phyloP scores from a whole-genome alignment of 2,113 vertebrate species.

The Phalacrocorax brasilianus region DNA sequence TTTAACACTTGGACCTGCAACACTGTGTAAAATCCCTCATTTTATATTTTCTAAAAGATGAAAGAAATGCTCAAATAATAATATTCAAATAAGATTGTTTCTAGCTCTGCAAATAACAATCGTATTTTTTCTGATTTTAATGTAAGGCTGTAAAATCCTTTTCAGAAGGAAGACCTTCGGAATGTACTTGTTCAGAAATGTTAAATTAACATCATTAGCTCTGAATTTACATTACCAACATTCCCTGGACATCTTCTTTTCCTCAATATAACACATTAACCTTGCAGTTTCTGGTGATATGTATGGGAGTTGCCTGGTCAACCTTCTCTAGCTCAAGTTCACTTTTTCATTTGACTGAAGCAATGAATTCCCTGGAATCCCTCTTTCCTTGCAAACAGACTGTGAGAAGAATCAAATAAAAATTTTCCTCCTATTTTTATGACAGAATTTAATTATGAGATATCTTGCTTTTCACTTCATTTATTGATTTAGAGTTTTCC shows the following conservation, averaged over 20 bases:
- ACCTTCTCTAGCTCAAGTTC: neutral
- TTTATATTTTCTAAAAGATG: neutral
- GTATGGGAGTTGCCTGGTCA: neutral
- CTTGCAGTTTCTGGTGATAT: neutral
- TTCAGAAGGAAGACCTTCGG: neutral
- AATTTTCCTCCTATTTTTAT: neutral
- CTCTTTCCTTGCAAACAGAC: neutral
- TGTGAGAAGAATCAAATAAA: neutral
- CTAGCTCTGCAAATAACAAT: neutral
- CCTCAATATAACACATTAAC: neutral
- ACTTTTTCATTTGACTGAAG: neutral
- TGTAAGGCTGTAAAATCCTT: neutral
- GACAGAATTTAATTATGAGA: neutral
- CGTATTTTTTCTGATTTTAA: neutral
- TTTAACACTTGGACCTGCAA: neutral
- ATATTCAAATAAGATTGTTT: neutral
- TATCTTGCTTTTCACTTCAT: neutral
- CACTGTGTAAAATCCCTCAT: neutral
- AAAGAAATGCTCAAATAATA: neutral
- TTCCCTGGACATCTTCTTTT: neutral
- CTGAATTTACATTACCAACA: neutral
- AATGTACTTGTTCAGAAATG: neutral
- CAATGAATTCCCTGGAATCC: neutral
- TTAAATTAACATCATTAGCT: neutral
- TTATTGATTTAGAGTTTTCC: constrained; percentile 1